Base-by-base conservation (phyloP, 2,888 invertebrate genomes). In the Sarcophaga carnaria region DNA sequence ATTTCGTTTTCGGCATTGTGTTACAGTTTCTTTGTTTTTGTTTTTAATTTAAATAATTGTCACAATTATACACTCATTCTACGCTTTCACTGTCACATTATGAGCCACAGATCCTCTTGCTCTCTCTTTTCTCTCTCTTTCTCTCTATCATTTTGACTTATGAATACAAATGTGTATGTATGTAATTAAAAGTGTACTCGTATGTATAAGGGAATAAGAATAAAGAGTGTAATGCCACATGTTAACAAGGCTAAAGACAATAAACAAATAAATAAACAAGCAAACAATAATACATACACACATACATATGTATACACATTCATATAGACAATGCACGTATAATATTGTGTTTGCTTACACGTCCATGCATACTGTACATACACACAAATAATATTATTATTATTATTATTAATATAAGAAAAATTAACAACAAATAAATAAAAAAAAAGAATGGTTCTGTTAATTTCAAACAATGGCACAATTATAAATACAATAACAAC, bases 31-130 rank as follows among this genome's bases (percentile, higher is more conserved):
- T 60, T 71, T 27, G 14, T 71, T 80, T 37, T 25, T 63, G 10
- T 45, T 17, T 76, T 67, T 20, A 69, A 77, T 64, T 63, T 14
- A 64, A 77, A 71, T 66, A 82, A 77, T 82, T 81, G 76, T 71
- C 64, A 71, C 72, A 84, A 84, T 79, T 79, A 69, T 69, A 79
- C 69, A 20, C 70, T 79, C 59, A 70, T 75, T 80, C 63, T 17
- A 80, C 45, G 79, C 79, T 79, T 81, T 45, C 70, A 79, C 75
- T 79, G 79, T 71, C 79, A 79, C 71, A 76, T 85, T 47, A 49
- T 27, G 14, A 64, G 70, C 60, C 59, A 2, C 37, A 37, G 8
- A 37, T 37, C 37, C 37, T 37, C 10, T 10, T 37, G 37, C 14
- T 12, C 4, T 8, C n/a, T 59, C 27, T 25, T 63, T 22, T 47